Evolutionary conservation across 2,113 vertebrate genomes (phyloP), one percentile per base, ranked within the genome.

Genomic region (Camarhynchus parvulus): DNA sequence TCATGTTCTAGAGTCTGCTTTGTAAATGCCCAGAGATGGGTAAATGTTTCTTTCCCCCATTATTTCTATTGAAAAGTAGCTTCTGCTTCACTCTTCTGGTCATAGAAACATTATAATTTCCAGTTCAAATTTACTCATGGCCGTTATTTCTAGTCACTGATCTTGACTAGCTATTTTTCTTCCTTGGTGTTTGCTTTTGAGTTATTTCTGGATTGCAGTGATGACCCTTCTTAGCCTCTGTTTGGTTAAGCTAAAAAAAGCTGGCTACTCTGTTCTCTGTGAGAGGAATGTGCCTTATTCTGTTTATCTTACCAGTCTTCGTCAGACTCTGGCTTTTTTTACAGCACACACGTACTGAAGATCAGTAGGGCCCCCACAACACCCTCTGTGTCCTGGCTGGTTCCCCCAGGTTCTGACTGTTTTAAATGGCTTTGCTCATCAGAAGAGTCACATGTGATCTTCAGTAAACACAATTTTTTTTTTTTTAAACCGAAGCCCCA

Each of bases 191-290:
- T 94, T 91, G 82, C 53, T 73, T 83, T 72, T 27, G 42, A 88
- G 62, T 74, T 95, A 95, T 96, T 95, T 94, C 37, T 83, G 90
- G 78, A n/a, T 63, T 56, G 58, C 62, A 68, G 47, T 56, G 87
- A 41, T 93, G 92, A 91, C 78, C 90, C 69, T 73, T 91, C 81
- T 92, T 75, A 50, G 55, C 53, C 89, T 84, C 52, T 91, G 27
- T 68, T 81, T 94, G 55, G 63, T 70, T 83, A 47, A 66, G 74
- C 90, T 94, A 89, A 87, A 95, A 92, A 92, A 91, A 92, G 52
- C 47, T 2, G 4, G 7, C 56, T 83, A 28, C 56, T 87, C 78
- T 46, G 27, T 15, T 77, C 64, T 87, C 15, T n/a, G 41, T 13
- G 19, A 15, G 62, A 72, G 74, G 47, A 91, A 52, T 87, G 67